Base-by-base conservation (phyloP, 2,113 vertebrate species). In the Notothenia coriiceps region DNA sequence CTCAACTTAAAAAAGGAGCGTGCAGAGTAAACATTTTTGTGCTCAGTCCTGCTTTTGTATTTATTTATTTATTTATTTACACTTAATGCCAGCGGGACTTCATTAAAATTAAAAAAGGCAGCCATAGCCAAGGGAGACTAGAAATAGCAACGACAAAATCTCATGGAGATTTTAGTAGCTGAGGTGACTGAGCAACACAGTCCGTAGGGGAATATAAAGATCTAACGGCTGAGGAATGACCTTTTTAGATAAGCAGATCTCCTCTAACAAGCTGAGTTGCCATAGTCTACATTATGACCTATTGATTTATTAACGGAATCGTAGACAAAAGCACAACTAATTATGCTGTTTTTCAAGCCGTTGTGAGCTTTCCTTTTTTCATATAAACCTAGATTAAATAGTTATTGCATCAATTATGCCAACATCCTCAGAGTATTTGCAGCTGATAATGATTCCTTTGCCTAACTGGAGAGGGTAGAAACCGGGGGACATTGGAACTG, bases 91-190 rank as follows among this genome's bases (percentile, higher is more conserved):
- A 77, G 57, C 56, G 91, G 88, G 91, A 91, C 84, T 70, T 91
- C 84, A 93, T 93, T 92, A 93, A 92, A 91, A 87, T 81, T 62
- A 85, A 86, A 87, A 82, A 83, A 91, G 83, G 79, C 65, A 80
- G 63, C 80, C 68, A 67, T 25, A 85, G 83, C 59, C 80, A 44
- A 80, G 91, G 87, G 86, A 92, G 75, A 29, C 87, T 77, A 52
- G 77, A 90, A 91, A 93, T 92, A 92, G 90, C 71, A 79, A 57
- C 54, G 84, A 72, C 46, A 67, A 70, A 78, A 35, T 62, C 89
- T 85, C 65, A 60, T 40, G 35, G 35, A 40, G 1, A 40, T 40
- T 40, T 6, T 64, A 49, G 70, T 17, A 51, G 60, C 63, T 46
- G 80, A 69, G 77, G 73, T 79, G 86, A 82, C 61, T 52, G 74